Evolutionary conservation across 2,113 vertebrate genomes (phyloP), one percentile per base, ranked within the genome.

Genomic region (Hassar affinis): DNA sequence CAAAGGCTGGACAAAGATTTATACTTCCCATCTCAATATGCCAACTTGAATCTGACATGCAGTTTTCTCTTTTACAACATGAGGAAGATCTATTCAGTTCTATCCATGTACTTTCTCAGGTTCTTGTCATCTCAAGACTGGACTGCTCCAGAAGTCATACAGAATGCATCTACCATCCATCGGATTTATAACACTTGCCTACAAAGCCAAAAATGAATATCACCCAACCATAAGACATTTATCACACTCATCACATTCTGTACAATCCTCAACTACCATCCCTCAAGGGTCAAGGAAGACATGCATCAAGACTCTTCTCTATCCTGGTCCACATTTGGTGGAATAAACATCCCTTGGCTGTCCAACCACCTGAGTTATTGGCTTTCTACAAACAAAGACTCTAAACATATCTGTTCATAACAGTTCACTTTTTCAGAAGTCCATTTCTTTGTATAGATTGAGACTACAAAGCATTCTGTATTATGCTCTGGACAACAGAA

Each of bases 1-100:
- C 52, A 75, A 14, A n/a, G 30, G 51, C n/a, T 51, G 72, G 47
- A 75, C 47, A 75, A 27, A 52, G 68, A 75, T 75, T 5, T 75
- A 75, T 30, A 14, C 2, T 27, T 74, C 25, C n/a, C 25, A 49
- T 6, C 8, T 45, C 68, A 71, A 20, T 45, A 0, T 71, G 68
- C 33, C 38, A 35, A 68, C 15, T 18, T 68, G 33, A 10, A 1
- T 42, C 20, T 12, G 1, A n/a, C 25, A 15, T 68, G 30, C 10
- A 47, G 12, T 27, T 74, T 74, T 49, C 68, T 72, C 3, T 0
- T 11, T 47, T 72, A 45, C 0, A 74, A 74, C 42, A 74, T 27
- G 22, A 49, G 45, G 25, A 68, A 38, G 62, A 66, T 66, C 33
- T n/a, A 61, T 1, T 3, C 3, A 61, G 11, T 61, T 61, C 59